Conservation (phyloP, 2,113 vertebrate genomes). For the Pyrgilauda ruficollis region DNA sequence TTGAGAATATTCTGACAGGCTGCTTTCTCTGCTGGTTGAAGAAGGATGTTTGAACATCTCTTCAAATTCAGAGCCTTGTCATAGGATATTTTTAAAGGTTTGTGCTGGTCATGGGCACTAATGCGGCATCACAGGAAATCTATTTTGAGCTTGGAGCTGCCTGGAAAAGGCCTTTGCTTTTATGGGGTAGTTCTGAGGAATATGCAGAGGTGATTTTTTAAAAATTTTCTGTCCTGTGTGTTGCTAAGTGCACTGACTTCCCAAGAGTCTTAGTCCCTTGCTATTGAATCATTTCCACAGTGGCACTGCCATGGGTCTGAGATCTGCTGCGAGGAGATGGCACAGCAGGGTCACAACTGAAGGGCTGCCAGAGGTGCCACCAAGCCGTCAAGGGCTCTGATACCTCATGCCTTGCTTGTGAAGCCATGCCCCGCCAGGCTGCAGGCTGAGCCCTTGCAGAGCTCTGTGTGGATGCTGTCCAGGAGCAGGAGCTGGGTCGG, state of each 20-base stretch:
- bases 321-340: not conserved
- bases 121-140: not conserved
- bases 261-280: not conserved
- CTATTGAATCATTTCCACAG: not conserved
- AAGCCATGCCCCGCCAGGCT: fast-evolving
- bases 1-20: not conserved
- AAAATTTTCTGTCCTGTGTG: not conserved
- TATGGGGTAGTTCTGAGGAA: not conserved
- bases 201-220: not conserved
- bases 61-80: not conserved
- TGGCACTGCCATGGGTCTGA: not conserved
- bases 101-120: not conserved
- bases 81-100: not conserved
- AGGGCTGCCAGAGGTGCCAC: not conserved
- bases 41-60: not conserved
- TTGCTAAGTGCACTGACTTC: not conserved
- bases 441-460: not conserved
- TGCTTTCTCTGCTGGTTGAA: not conserved
- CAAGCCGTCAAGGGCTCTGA: not conserved
- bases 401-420: not conserved
- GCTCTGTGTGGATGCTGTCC: not conserved
- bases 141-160: not conserved
- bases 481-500: not conserved
- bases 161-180: not conserved
- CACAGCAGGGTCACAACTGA: fast-evolving